phyloP scores from a whole-genome alignment of 1,140 invertebrate genomes.

The Drosophila tristis region DNA sequence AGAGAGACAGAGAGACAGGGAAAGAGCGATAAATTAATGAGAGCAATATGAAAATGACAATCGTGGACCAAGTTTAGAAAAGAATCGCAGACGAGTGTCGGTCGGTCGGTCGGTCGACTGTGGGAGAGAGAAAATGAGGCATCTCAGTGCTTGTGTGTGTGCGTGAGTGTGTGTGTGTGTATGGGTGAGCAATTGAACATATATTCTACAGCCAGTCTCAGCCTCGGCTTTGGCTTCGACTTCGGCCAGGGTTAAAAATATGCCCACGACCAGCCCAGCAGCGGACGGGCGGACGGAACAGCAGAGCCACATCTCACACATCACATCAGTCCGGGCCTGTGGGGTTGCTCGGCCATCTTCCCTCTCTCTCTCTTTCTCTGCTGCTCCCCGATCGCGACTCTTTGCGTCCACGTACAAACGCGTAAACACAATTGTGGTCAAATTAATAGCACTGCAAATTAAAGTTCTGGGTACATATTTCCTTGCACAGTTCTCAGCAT shows the following conservation, averaged over 20 bases:
- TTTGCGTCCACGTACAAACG: too few relatives aligned
- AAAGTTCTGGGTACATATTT: too few relatives aligned
- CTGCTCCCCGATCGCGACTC: too few relatives aligned
- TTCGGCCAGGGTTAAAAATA: slow-evolving; percentile 74
- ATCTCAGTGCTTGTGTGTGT: neutral
- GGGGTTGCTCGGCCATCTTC: too few relatives aligned
- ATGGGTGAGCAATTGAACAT: slow-evolving; percentile 55
- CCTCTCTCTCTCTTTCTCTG: too few relatives aligned
- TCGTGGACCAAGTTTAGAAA: slow-evolving; percentile 78
- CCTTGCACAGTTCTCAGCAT: too few relatives aligned
- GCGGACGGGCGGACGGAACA: slow-evolving; percentile 9
- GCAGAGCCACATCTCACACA: neutral
- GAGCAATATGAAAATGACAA: slow-evolving; percentile 67
- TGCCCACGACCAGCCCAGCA: slow-evolving; percentile 26
- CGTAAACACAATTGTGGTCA: too few relatives aligned
- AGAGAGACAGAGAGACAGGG: slow-evolving; percentile 14
- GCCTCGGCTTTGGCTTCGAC: slow-evolving; percentile 11
- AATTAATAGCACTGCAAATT: too few relatives aligned
- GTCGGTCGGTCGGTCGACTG: slow-evolving; percentile 13
- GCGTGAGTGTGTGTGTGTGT: slow-evolving; percentile 13
- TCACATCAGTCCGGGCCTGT: too few relatives aligned
- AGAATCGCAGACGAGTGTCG: slow-evolving; percentile 33
- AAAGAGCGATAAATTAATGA: slow-evolving; percentile 62
- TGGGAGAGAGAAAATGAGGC: slow-evolving; percentile 12
- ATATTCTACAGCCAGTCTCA: slow-evolving; percentile 7